These are phyloP conservation scores for Teleogryllus occipitalis DNA, from an alignment of 1,140 invertebrate species.

Conservation along the genomic window DNA sequence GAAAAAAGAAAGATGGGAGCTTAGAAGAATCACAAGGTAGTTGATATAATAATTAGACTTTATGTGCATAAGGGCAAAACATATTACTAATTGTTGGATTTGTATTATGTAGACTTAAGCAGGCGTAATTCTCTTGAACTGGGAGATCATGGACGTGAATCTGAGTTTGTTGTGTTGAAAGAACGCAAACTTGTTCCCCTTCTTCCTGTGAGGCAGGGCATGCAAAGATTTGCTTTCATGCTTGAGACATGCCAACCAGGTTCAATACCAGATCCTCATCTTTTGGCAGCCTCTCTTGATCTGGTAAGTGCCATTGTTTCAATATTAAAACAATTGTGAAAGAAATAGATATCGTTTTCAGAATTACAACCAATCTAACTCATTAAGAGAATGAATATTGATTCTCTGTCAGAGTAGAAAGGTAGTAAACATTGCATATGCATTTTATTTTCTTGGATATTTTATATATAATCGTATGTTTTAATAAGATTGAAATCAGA, in stretches of 20 bases:
- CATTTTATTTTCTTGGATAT: too few species aligned
- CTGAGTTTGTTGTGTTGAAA: slow-evolving; percentile 78
- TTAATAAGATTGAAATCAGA: too few species aligned
- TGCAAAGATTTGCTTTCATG: slow-evolving; percentile 77
- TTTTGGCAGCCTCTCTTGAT: slow-evolving; percentile 91
- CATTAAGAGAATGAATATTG: too few species aligned
- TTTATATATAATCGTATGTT: too few species aligned
- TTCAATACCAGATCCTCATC: slow-evolving; percentile 86
- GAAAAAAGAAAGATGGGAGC: slow-evolving; percentile 74
- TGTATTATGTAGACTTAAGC: slow-evolving; percentile 56
- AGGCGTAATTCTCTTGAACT: slow-evolving; percentile 71
- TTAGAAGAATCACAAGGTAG: slow-evolving; percentile 71
- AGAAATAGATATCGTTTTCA: too few species aligned
- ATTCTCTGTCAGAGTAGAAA: too few species aligned
- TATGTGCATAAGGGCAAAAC: background rate
- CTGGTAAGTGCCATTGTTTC: slow-evolving; percentile 54
- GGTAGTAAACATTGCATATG: too few species aligned
- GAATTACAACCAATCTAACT: too few species aligned
- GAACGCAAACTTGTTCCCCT: slow-evolving; percentile 71
- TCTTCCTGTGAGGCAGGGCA: slow-evolving; percentile 65
- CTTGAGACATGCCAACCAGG: slow-evolving; percentile 93
- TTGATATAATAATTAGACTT: slow-evolving; percentile 44
- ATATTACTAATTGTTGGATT: background rate
- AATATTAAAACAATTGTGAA: too few species aligned
- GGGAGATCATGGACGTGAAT: slow-evolving; percentile 67